Evolutionary conservation across 92 coral and sea anemone species (phyloP).

Genomic region (Porites evermanni): DNA sequence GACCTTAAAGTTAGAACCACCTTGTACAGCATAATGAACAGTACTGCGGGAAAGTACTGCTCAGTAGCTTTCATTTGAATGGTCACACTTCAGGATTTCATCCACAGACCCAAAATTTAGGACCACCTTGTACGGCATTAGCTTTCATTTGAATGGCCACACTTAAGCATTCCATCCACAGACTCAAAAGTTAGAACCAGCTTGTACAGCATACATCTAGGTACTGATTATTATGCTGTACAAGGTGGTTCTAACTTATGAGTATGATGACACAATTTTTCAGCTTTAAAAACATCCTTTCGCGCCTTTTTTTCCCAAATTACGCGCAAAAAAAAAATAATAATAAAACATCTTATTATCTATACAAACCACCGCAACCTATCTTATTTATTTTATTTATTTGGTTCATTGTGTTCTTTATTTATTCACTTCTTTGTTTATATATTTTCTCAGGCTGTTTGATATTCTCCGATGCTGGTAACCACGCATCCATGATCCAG

Average conservation of each 20-base stretch:
- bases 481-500: slow-evolving; percentile 99
- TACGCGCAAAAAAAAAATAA: too few relatives aligned
- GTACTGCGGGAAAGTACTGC: background rate
- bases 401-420: background rate
- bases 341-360: too few relatives aligned
- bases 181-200: too few relatives aligned
- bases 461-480: slow-evolving; percentile 96
- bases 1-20: background rate
- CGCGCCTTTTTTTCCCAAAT: too few relatives aligned
- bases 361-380: too few relatives aligned
- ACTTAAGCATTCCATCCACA: background rate
- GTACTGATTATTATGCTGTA: too few relatives aligned
- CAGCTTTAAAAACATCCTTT: too few relatives aligned
- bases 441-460: slow-evolving; percentile 71
- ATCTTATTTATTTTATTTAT: too few relatives aligned
- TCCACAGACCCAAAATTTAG: background rate
- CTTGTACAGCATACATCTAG: too few relatives aligned
- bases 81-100: background rate
- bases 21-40: background rate
- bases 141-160: background rate
- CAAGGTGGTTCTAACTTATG: too few relatives aligned
- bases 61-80: background rate
- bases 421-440: too few relatives aligned
- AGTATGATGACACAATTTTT: too few relatives aligned
- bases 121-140: background rate